Conservation (phyloP, 2,113 vertebrate species). For the Eolophus roseicapilla region DNA sequence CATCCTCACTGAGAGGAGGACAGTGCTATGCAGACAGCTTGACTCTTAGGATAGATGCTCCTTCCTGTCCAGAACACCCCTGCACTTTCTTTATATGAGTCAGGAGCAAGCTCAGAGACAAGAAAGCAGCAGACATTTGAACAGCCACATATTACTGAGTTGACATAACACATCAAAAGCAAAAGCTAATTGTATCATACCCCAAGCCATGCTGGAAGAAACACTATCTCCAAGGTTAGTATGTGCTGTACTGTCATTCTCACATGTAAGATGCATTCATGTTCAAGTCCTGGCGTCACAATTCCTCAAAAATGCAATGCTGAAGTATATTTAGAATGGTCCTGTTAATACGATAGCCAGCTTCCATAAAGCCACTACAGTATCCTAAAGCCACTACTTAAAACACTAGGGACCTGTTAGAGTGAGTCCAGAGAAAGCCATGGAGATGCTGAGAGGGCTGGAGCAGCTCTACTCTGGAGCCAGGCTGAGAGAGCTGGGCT, state of each 20-base stretch:
- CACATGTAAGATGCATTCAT: not conserved
- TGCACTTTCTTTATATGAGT: not conserved
- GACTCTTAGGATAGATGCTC: not conserved
- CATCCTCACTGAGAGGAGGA: not conserved
- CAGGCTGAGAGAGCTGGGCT: not conserved
- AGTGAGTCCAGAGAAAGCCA: not conserved
- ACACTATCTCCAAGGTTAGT: not conserved
- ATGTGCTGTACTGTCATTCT: not conserved
- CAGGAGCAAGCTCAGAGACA: not conserved
- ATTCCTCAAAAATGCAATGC: not conserved
- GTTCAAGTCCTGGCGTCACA: not conserved
- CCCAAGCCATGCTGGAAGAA: not conserved
- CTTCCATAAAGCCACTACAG: not conserved
- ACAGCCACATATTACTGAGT: accelerated
- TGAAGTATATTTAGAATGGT: not conserved
- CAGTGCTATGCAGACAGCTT: not conserved
- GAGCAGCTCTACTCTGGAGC: not conserved
- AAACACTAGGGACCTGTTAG: not conserved
- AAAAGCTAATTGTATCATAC: not conserved
- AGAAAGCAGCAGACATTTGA: not conserved
- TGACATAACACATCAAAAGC: not conserved
- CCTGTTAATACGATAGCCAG: not conserved
- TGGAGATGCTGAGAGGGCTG: not conserved
- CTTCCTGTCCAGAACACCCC: not conserved
- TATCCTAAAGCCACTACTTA: not conserved